Base-by-base conservation (phyloP, 2,888 invertebrate genomes). In the Morpho deidamia region DNA sequence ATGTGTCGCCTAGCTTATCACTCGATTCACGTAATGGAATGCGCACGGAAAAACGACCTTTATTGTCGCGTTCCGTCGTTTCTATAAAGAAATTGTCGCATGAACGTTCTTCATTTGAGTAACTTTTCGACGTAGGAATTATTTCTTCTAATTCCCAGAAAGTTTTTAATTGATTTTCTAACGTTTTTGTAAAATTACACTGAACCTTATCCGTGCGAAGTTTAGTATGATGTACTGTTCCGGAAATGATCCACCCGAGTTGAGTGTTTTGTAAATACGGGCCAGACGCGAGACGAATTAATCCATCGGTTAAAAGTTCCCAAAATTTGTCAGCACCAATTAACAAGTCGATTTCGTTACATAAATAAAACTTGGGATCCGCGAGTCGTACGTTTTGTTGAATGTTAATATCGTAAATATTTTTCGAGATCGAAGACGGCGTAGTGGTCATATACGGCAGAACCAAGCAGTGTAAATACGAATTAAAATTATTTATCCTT, bases 141-240 rank as follows among this genome's bases (percentile, higher is more conserved):
- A 44, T n/a, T 35, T 61, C 58, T 44, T 64, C 61, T 0, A 66
- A 14, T 39, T 66, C 64, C 66, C 64, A 66, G 38, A 66, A 64
- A 14, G 42, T 46, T 4, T 53, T 44, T 34, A 63, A 40, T 47
- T 62, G 62, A 7, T 7, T 11, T 9, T 63, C 51, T 11, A 60
- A 23, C 7, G 57, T 12, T 8, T 46, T 42, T 2, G 56, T 14
- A 44, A 61, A 56, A 34, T 65, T 62, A 53, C 62, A 65, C 0
- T 49, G 50, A 33, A 59, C 14, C 8, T 11, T 11, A 1, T 1
- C 14, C 12, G 37, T 38, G 1, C 33, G 14, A 7, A n/a, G 38
- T 34, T 39, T 8, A 23, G 11, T 32, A n/a, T 38, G 12, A 48
- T 49, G 32, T 11, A 64, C 43, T 9, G 60, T 53, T 8, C 65